Percentiles rank a stretch among this genome's conserved stretches.
Conservation (phyloP, 2,797 vertebrate genomes). For the Protosalanx chinensis region DNA sequence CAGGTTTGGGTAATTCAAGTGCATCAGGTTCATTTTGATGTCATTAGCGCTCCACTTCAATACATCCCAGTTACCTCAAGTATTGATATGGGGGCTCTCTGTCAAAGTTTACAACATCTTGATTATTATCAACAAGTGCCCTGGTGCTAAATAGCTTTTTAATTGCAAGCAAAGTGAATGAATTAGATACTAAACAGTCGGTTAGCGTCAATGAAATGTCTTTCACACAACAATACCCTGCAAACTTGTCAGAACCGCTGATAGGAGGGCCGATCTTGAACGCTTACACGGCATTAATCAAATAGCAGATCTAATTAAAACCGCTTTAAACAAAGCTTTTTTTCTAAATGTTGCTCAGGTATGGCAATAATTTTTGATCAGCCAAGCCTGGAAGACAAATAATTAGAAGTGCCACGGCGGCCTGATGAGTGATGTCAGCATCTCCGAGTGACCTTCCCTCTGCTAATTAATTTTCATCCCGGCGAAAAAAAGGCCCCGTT, state of each 20-base stretch:
- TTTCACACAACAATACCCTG: slow-evolving; percentile 89
- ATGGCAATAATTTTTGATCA: slow-evolving; percentile 99
- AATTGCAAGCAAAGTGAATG: slow-evolving; percentile 77
- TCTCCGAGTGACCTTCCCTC: slow-evolving; percentile 99
- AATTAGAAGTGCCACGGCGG: slow-evolving; percentile 99
- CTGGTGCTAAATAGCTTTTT: slow-evolving; percentile 74
- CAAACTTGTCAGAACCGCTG: slow-evolving; percentile 96
- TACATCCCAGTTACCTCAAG: slow-evolving; percentile 47
- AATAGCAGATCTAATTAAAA: slow-evolving; percentile 99
- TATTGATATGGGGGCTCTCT: slow-evolving; percentile 58
- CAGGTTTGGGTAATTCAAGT: not conserved
- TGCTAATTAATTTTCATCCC: slow-evolving; percentile 99
- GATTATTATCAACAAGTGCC: slow-evolving; percentile 77
- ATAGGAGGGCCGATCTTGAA: slow-evolving; percentile 95
- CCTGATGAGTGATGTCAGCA: slow-evolving; percentile 99
- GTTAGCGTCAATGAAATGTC: slow-evolving; percentile 84
- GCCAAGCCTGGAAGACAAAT: slow-evolving; percentile 99
- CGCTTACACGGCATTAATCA: slow-evolving; percentile 99
- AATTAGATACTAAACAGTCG: slow-evolving; percentile 81
- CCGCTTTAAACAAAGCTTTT: slow-evolving; percentile 96
- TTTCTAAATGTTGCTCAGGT: slow-evolving; percentile 99
- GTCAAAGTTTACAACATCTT: slow-evolving; percentile 75
- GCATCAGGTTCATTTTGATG: slow-evolving; percentile 40
- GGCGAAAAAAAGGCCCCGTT: slow-evolving; percentile 99
- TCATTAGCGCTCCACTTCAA: slow-evolving; percentile 39